Evolutionary conservation across 2,113 vertebrate species (phyloP).

Genomic region (Centropus unirufus): DNA sequence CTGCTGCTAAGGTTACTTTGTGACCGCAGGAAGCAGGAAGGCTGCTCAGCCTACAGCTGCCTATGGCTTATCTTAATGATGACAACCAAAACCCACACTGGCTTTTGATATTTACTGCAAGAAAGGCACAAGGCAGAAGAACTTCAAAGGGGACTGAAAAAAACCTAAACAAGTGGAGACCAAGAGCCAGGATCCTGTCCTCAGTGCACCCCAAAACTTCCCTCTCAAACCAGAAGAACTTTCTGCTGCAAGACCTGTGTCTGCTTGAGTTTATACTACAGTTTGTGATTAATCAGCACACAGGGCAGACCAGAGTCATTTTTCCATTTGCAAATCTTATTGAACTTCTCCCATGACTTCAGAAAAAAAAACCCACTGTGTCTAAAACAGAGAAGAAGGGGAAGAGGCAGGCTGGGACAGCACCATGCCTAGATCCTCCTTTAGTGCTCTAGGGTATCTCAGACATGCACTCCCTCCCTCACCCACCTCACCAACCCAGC

Average conservation of each 20-base stretch:
- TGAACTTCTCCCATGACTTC: not conserved
- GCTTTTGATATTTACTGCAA: not conserved
- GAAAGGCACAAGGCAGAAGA: not conserved
- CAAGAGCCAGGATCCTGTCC: not conserved
- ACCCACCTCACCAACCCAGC: not conserved
- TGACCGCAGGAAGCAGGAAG: not conserved
- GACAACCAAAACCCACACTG: not conserved
- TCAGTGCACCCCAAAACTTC: not conserved
- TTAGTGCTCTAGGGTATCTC: not conserved
- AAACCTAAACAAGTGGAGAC: not conserved
- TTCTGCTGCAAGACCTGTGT: not conserved
- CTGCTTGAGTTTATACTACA: not conserved
- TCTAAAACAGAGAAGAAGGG: not conserved
- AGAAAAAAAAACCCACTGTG: not conserved
- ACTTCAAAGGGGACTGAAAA: not conserved
- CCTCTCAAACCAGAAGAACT: not conserved
- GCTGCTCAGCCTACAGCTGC: not conserved
- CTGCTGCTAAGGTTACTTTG: not conserved
- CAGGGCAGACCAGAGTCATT: not conserved
- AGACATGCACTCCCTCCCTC: not conserved
- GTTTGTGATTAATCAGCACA: not conserved
- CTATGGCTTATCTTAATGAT: not conserved
- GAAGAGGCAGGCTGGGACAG: not conserved
- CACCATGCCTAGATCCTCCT: not conserved
- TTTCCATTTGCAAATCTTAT: not conserved